Percentiles rank a stretch among this genome's conserved stretches.
phyloP scores from a whole-genome alignment of 2,888 invertebrate genomes.

The Nasonovia ribisnigri region DNA sequence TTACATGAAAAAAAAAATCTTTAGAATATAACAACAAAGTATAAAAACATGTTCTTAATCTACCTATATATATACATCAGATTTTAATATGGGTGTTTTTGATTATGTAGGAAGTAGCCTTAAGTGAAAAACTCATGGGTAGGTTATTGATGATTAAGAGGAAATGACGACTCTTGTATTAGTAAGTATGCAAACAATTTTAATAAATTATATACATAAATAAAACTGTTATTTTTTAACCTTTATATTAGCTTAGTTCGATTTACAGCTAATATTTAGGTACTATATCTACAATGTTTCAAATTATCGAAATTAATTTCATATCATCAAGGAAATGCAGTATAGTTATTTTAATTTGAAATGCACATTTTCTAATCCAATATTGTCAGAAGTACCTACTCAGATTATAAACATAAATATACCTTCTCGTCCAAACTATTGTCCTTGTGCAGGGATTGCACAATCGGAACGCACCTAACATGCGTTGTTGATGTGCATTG shows the following conservation, averaged over 20 bases:
- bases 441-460: conserved; percentile 54
- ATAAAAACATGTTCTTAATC: background rate
- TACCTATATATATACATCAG: background rate
- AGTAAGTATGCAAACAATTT: background rate
- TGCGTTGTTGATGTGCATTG: background rate
- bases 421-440: conserved; percentile 12
- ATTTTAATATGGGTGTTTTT: background rate
- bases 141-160: background rate
- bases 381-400: background rate
- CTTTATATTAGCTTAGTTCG: background rate
- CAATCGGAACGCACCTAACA: conserved; percentile 44
- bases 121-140: background rate
- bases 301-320: conserved; percentile 10
- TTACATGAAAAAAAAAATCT: background rate
- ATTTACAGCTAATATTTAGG: background rate
- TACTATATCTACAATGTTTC: background rate
- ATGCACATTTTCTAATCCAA: background rate
- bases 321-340: background rate
- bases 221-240: background rate
- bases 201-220: background rate
- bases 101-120: background rate
- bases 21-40: background rate
- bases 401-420: conserved; percentile 27
- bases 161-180: background rate
- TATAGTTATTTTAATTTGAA: conserved; percentile 1